A percentile compares a stretch with the other conserved stretches of the same genome.
Conservation (phyloP, 2,888 invertebrate genomes). For the Maniola hyperantus region DNA sequence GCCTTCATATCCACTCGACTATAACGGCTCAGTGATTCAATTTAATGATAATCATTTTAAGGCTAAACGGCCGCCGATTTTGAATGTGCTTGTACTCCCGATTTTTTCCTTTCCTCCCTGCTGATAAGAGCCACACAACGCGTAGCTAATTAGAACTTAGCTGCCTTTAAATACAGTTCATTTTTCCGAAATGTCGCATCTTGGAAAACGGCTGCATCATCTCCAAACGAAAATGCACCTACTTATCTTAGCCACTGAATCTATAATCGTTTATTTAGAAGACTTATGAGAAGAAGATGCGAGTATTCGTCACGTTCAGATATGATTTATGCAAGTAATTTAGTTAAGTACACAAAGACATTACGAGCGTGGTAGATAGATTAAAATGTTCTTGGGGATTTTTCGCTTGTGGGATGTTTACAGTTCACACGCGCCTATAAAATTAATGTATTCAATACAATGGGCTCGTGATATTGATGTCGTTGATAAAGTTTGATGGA, state of each 20-base stretch:
- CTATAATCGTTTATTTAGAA: conserved; percentile 3
- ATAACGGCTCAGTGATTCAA: conserved; percentile 33
- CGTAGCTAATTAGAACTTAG: conserved; percentile 8
- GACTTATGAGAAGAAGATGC: conserved; percentile 44
- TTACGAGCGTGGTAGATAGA: conserved; percentile 68
- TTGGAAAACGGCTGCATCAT: neutral
- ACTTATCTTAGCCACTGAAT: neutral
- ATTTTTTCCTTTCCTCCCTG: conserved; percentile 15
- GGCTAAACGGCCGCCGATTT: conserved; percentile 29
- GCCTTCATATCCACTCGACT: conserved; percentile 29
- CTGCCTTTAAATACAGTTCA: conserved; percentile 2
- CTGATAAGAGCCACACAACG: neutral
- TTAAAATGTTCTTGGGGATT: conserved; percentile 68
- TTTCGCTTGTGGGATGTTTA: conserved; percentile 54
- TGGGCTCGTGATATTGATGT: neutral
- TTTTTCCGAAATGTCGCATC: conserved; percentile 14
- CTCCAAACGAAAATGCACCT: conserved; percentile 16
- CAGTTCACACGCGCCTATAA: conserved; percentile 37
- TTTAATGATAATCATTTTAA: conserved; percentile 35
- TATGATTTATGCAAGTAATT: conserved; percentile 83
- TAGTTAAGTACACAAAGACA: conserved; percentile 79
- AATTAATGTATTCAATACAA: neutral
- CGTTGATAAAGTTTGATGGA: neutral
- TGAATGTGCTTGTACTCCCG: conserved; percentile 25
- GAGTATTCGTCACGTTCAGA: conserved; percentile 75